Base-by-base conservation (phyloP, 2,113 vertebrate species). In the Salvelinus sp. region DNA sequence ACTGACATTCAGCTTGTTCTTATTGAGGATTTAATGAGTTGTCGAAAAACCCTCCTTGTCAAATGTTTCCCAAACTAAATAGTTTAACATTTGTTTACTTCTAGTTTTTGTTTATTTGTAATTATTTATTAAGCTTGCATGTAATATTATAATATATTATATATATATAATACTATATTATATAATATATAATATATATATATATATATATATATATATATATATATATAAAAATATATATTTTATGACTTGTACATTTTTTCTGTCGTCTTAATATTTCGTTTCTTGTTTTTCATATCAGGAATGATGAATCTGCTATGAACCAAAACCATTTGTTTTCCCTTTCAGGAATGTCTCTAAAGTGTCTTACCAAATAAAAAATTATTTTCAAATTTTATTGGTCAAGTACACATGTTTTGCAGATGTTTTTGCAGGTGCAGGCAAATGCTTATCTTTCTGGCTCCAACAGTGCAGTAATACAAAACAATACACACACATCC, bases 91-190 rank as follows among this genome's bases (percentile, higher is more conserved):
- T 79, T 85, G 88, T 92, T 91, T 91, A 91, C 86, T 88, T 88
- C 83, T 77, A 77, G 64, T 81, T 89, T 54, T 83, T 87, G 83
- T 92, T 80, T 90, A 78, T 91, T 83, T 90, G 87, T 94, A 70
- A 90, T 93, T 93, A 94, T 94, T 94, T 94, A 94, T 94, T 93
- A 88, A 85, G 84, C 86, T 80, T 91, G 81, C 75, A 79, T 92
- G 85, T 92, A n/a, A n/a, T n/a, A n/a, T n/a, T n/a, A n/a, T n/a
- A n/a, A n/a, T n/a, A n/a, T n/a, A n/a, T 93, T 93, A 89, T 93
- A 91, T 89, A 89, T 90, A 90, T 33, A 33, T 33, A 33, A n/a
- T n/a, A n/a, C n/a, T 33, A 33, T 33, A 33, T 33, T 33, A 33
- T 33, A 33, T 33, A 33, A 33, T 33, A 33, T 33, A 33, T 33